Evolutionary conservation across 2,888 invertebrate species (phyloP).

Genomic region (Drosophila histrio): DNA sequence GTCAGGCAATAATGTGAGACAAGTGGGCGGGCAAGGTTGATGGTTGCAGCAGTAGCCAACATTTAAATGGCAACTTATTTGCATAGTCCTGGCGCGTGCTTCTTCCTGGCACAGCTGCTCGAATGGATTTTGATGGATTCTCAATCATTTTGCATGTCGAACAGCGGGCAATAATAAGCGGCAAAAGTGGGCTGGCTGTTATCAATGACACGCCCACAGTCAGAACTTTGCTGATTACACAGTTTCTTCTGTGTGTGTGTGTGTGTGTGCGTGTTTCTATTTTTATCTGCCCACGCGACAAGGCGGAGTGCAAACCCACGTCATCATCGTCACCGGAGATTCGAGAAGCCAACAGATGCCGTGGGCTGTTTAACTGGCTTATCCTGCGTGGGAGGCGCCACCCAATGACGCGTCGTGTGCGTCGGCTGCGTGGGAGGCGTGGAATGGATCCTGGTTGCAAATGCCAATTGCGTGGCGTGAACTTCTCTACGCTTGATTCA

Average conservation of each 20-base stretch:
- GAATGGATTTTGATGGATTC: conserved; percentile 66
- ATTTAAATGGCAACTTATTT: conserved; percentile 64
- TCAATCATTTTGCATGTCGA: conserved; percentile 73
- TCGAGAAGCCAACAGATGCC: conserved; percentile 35
- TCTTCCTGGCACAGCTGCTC: conserved; percentile 51
- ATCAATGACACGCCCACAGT: conserved; percentile 52
- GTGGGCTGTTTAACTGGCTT: conserved; percentile 26
- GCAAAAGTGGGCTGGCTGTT: conserved; percentile 23
- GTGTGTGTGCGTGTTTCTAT: conserved; percentile 12
- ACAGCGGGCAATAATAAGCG: conserved; percentile 51
- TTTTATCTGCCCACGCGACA: conserved; percentile 33
- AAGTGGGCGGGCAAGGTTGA: conserved; percentile 11
- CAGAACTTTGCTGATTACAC: conserved; percentile 31
- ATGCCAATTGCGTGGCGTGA: conserved; percentile 37
- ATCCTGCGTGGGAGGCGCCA: conserved; percentile 15
- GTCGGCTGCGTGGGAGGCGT: conserved; percentile 34
- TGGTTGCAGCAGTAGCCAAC: conserved; percentile 20
- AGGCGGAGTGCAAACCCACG: conserved; percentile 26
- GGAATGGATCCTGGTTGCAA: neutral
- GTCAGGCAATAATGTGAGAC: conserved; percentile 60
- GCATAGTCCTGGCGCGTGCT: conserved; percentile 47
- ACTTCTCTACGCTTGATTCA: conserved; percentile 27
- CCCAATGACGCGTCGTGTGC: neutral
- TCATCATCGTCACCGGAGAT: conserved; percentile 24
- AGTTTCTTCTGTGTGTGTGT: neutral